Evolutionary conservation across 1,140 invertebrate genomes (phyloP).

Genomic region (Drosophila erecta): DNA sequence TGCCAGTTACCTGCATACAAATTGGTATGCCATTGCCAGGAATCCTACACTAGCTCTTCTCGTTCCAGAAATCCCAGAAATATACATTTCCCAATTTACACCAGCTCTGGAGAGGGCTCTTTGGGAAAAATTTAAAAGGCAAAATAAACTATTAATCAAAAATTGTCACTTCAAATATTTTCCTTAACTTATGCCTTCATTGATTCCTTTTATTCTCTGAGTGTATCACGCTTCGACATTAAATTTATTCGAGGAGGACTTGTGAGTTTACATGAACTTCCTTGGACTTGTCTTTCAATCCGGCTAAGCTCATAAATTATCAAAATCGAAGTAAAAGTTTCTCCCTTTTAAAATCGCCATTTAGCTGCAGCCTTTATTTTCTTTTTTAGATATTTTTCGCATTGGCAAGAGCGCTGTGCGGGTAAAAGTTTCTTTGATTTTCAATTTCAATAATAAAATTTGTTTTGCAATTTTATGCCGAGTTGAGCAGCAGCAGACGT

Average conservation of each 20-base stretch:
- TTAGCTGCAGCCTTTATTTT: conserved; percentile 20
- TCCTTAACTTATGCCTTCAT: neutral
- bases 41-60: neutral
- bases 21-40: conserved; percentile 46
- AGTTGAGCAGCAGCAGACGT: conserved; percentile 56
- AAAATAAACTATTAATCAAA: too few relatives aligned
- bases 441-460: conserved; percentile 81
- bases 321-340: conserved; percentile 30
- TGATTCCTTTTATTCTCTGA: neutral
- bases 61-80: conserved; percentile 27
- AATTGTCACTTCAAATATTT: too few relatives aligned
- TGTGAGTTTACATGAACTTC: neutral
- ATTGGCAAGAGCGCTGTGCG: neutral
- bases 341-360: conserved; percentile 16
- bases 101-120: neutral
- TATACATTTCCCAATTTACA: conserved; percentile 22
- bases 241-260: conserved; percentile 1
- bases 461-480: conserved; percentile 73
- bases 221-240: conserved; percentile 1
- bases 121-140: too few relatives aligned
- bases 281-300: conserved; percentile 26
- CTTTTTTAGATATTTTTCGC: conserved; percentile 12
- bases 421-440: conserved; percentile 63
- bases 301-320: conserved; percentile 32
- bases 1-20: conserved; percentile 26